Conservation (phyloP, 2,113 vertebrate genomes). For the Myotis lucifugus region DNA sequence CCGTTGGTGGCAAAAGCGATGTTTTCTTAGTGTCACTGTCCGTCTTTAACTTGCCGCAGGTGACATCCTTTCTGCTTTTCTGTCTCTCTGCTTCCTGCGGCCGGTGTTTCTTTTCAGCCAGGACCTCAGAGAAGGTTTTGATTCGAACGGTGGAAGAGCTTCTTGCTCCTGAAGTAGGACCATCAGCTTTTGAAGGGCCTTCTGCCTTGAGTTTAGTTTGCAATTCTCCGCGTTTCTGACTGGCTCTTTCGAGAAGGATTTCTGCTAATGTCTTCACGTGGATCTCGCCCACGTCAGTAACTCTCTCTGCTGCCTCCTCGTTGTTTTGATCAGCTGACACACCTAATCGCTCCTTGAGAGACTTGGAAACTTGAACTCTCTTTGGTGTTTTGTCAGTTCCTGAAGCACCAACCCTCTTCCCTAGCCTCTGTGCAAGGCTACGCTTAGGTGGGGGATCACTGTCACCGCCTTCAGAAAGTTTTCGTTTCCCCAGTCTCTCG, state of each 20-base stretch:
- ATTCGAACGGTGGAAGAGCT: slow-evolving; percentile 54
- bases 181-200: slow-evolving; percentile 62
- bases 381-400: slow-evolving; percentile 78
- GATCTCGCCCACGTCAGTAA: slow-evolving; percentile 85
- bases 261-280: slow-evolving; percentile 95
- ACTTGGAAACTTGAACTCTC: slow-evolving; percentile 85
- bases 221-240: slow-evolving; percentile 81
- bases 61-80: slow-evolving; percentile 70
- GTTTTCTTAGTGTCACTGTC: slow-evolving; percentile 75
- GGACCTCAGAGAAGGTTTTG: slow-evolving; percentile 88
- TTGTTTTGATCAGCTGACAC: slow-evolving; percentile 74
- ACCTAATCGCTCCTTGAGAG: slow-evolving; percentile 90
- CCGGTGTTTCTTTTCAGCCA: slow-evolving; percentile 88
- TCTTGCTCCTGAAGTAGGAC: slow-evolving; percentile 68
- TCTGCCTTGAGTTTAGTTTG: slow-evolving; percentile 72
- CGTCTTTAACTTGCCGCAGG: slow-evolving; percentile 43
- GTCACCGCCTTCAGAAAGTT: slow-evolving; percentile 70
- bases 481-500: slow-evolving; percentile 88
- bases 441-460: slow-evolving; percentile 84
- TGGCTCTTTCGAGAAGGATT: slow-evolving; percentile 92
- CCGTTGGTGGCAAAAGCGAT: accelerated
- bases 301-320: slow-evolving; percentile 80
- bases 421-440: slow-evolving; percentile 91
- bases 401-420: slow-evolving; percentile 85
- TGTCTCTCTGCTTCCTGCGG: slow-evolving; percentile 82